Evolutionary conservation across 2,113 vertebrate species (phyloP).

Genomic region (Ictalurus punctatus): DNA sequence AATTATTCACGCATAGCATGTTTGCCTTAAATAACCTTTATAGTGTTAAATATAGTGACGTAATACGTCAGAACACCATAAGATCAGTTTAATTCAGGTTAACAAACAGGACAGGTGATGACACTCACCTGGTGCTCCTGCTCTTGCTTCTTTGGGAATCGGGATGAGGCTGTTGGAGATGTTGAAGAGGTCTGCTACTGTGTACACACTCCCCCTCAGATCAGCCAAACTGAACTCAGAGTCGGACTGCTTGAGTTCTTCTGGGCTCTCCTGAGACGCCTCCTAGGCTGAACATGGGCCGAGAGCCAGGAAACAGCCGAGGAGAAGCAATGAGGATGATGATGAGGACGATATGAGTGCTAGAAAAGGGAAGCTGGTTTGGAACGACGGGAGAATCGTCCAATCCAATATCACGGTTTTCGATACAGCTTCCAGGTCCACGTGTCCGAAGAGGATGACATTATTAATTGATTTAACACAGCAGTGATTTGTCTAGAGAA

Average conservation of each 20-base stretch:
- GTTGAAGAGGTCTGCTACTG: conserved; percentile 11
- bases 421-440: background rate
- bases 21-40: background rate
- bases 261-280: conserved; percentile 37
- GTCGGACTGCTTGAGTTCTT: conserved; percentile 32
- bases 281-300: conserved; percentile 34
- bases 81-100: background rate
- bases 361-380: conserved; percentile 8
- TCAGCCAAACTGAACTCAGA: conserved; percentile 24
- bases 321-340: background rate
- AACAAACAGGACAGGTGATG: background rate
- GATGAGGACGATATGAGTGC: background rate
- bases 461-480: background rate
- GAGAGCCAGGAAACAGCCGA: conserved; percentile 11
- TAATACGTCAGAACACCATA: background rate
- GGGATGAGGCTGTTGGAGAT: background rate
- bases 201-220: conserved; percentile 28
- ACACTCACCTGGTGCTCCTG: conserved; percentile 30
- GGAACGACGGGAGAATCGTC: background rate
- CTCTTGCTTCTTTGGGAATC: background rate
- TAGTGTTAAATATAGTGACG: background rate
- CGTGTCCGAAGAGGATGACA: background rate
- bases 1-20: background rate
- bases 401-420: background rate
- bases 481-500: conserved; percentile 9